phyloP scores from a whole-genome alignment of 1,140 invertebrate genomes.

The Drosophila erecta region DNA sequence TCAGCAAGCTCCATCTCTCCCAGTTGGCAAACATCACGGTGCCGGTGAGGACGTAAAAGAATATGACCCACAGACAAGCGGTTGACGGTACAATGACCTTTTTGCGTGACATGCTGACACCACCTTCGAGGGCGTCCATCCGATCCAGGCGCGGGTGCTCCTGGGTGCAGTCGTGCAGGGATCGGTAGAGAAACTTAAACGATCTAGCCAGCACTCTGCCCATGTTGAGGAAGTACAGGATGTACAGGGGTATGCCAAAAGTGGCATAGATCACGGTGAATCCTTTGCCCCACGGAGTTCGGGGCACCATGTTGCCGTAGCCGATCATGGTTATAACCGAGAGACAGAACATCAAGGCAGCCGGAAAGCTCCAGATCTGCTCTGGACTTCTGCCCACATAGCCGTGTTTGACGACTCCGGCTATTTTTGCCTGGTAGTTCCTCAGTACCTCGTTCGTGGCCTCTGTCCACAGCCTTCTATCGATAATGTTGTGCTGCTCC shows the following conservation, averaged over 20 bases:
- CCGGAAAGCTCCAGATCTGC: constrained; percentile 93
- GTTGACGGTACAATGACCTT: constrained; percentile 95
- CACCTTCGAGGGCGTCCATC: constrained; percentile 84
- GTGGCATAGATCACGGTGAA: constrained; percentile 97
- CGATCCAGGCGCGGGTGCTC: constrained; percentile 85
- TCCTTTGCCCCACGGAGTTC: constrained; percentile 95
- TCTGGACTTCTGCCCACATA: constrained; percentile 90
- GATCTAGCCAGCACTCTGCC: constrained; percentile 92
- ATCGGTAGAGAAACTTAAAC: constrained; percentile 92
- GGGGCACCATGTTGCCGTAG: constrained; percentile 97
- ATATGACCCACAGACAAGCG: constrained; percentile 96
- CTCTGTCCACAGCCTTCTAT: constrained; percentile 89
- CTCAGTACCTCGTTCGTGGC: constrained; percentile 88
- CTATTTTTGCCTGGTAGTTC: constrained; percentile 90
- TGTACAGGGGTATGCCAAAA: constrained; percentile 96
- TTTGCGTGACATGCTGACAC: constrained; percentile 85
- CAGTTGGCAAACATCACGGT: constrained; percentile 97
- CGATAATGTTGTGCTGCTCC: constrained; percentile 90
- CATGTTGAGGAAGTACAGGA: constrained; percentile 95
- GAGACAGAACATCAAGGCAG: constrained; percentile 93
- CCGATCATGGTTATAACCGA: constrained; percentile 97
- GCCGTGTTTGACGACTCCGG: constrained; percentile 88
- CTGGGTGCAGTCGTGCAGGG: constrained; percentile 90
- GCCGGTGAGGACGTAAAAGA: constrained; percentile 94
- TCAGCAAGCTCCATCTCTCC: constrained; percentile 96